These are phyloP conservation scores for Phylloscopus trochiloides DNA, from an alignment of 2,113 vertebrate genomes.

Conservation along the genomic window DNA sequence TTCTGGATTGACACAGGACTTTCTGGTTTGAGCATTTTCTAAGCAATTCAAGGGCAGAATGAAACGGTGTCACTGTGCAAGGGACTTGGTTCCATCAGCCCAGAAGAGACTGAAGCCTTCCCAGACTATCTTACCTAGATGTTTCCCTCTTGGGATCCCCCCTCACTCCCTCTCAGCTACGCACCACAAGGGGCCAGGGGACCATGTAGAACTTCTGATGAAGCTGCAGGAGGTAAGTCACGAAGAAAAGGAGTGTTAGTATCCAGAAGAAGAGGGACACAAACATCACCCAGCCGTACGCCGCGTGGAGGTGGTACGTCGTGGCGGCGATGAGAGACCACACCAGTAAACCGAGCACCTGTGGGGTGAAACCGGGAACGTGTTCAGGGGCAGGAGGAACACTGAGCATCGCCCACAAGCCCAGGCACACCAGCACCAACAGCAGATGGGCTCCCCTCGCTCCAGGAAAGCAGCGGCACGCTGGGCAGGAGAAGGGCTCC, in stretches of 20 bases:
- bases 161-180: background rate
- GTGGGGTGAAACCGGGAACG: background rate
- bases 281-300: slow-evolving; percentile 92
- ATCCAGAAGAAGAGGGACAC: slow-evolving; percentile 89
- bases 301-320: background rate
- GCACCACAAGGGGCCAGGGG: slow-evolving; percentile 86
- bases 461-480: background rate
- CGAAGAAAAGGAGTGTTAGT: slow-evolving; percentile 81
- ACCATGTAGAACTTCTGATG: slow-evolving; percentile 68
- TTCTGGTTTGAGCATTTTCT: background rate
- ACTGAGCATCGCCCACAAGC: fast-evolving
- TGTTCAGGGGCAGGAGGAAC: background rate
- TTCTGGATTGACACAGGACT: background rate
- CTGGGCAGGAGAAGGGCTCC: background rate
- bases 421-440: background rate
- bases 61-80: background rate
- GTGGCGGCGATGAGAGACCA: slow-evolving; percentile 85
- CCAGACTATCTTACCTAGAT: background rate
- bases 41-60: background rate
- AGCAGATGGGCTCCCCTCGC: fast-evolving
- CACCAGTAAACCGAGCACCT: slow-evolving; percentile 87
- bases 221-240: slow-evolving; percentile 76
- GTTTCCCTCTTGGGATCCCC: background rate
- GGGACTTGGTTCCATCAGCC: background rate
- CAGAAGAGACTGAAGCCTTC: background rate